These are phyloP conservation scores for Drosophila subpulchrella DNA, from an alignment of 1,140 invertebrate genomes.

Conservation along the genomic window DNA sequence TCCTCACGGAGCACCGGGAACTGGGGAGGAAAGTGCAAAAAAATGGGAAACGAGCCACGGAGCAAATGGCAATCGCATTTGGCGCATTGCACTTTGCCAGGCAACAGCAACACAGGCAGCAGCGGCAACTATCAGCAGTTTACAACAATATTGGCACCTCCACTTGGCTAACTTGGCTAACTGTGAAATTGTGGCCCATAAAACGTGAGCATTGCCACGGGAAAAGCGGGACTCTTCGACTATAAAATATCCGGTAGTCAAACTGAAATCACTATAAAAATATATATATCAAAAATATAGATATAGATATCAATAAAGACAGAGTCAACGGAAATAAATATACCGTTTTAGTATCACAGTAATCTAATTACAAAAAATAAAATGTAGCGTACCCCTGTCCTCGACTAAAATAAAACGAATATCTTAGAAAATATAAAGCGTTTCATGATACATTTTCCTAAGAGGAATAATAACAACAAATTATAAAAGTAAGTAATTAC, in stretches of 20 bases:
- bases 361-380: not conserved
- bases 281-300: too few relatives aligned
- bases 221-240: constrained; percentile 14
- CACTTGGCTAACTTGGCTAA: constrained; percentile 62
- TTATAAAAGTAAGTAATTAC: too few relatives aligned
- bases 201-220: constrained; percentile 67
- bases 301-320: constrained; percentile 3
- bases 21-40: not conserved
- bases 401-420: too few relatives aligned
- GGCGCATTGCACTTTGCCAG: constrained; percentile 70
- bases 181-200: constrained; percentile 79
- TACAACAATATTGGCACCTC: constrained; percentile 82
- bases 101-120: constrained; percentile 24
- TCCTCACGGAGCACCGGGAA: constrained; percentile 6
- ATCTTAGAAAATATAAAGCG: too few relatives aligned
- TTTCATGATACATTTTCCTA: too few relatives aligned
- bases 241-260: constrained; percentile 24
- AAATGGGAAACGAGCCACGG: constrained; percentile 41
- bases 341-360: not conserved
- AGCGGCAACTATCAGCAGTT: constrained; percentile 76
- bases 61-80: constrained; percentile 80
- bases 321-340: too few relatives aligned
- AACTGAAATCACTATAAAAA: constrained; percentile 15
- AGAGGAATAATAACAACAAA: too few relatives aligned
- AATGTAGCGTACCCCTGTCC: not conserved